These are phyloP conservation scores for Pararge aegeria DNA, from an alignment of 1,140 invertebrate genomes.

Conservation along the genomic window DNA sequence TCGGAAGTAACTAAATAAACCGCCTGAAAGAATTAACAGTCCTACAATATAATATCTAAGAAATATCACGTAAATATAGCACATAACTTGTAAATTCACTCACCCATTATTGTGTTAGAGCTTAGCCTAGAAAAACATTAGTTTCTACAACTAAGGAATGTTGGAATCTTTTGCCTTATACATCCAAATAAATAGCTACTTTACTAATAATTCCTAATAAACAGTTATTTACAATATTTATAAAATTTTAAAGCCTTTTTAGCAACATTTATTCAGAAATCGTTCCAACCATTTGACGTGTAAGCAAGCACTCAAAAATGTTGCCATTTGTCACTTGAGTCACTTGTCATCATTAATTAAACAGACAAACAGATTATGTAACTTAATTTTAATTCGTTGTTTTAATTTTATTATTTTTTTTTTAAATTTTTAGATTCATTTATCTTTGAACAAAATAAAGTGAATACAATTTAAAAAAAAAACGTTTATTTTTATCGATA, in stretches of 20 bases:
- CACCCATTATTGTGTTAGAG: conserved; percentile 68
- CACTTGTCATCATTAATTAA: too few species aligned
- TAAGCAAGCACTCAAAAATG: conserved; percentile 58
- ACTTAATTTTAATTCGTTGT: neutral
- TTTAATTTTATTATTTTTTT: too few species aligned
- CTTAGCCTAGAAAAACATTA: conserved; percentile 64
- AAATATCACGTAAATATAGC: conserved; percentile 15
- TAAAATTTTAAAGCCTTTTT: conserved; percentile 29
- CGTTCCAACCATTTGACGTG: conserved; percentile 62
- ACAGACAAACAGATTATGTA: neutral
- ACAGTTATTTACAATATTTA: conserved; percentile 23
- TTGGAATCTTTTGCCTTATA: conserved; percentile 32
- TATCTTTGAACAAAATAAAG: too few species aligned
- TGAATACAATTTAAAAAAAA: too few species aligned
- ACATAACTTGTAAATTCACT: conserved; percentile 23
- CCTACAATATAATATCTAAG: neutral
- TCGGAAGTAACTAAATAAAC: conserved; percentile 96
- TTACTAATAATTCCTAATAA: conserved; percentile 14
- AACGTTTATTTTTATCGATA: too few species aligned
- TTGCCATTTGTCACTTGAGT: conserved; percentile 17
- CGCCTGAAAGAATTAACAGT: conserved; percentile 83
- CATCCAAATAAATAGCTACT: conserved; percentile 43
- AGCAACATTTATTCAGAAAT: conserved; percentile 57
- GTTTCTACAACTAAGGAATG: conserved; percentile 55
- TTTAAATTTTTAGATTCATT: too few species aligned